Evolutionary conservation across 2,888 invertebrate species (phyloP).

Genomic region (Tuberolachnus salignus): DNA sequence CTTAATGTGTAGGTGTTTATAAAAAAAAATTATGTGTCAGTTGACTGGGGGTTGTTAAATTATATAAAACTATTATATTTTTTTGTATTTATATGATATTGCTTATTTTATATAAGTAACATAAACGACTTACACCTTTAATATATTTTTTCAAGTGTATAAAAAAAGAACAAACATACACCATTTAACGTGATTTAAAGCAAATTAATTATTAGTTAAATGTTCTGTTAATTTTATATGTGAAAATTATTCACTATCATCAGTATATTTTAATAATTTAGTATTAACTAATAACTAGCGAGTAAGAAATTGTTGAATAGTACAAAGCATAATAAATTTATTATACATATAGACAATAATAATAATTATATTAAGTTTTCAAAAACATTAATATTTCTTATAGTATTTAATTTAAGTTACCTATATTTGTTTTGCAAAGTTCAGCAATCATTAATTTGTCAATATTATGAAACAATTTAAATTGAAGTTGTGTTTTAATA

Average conservation of each 20-base stretch:
- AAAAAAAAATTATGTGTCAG: neutral
- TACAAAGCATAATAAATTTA: constrained; percentile 39
- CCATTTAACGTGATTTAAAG: neutral
- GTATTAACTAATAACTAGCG: neutral
- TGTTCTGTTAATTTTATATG: neutral
- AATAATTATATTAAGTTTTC: constrained; percentile 8
- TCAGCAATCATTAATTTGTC: neutral
- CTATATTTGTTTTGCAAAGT: neutral
- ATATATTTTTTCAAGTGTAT: too few species aligned
- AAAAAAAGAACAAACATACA: constrained; percentile 24
- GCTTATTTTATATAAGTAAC: constrained; percentile 2
- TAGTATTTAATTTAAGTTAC: constrained; percentile 14
- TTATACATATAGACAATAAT: neutral
- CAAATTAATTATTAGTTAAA: constrained; percentile 4
- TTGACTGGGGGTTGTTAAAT: constrained; percentile 23
- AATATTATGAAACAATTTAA: too few species aligned
- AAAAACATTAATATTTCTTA: neutral
- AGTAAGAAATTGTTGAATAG: constrained; percentile 9
- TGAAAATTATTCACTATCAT: neutral
- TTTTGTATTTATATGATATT: constrained; percentile 30
- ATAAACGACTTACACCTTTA: neutral
- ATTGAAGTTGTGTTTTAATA: too few species aligned
- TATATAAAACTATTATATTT: constrained; percentile 19
- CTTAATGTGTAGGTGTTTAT: constrained; percentile 27
- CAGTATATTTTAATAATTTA: constrained; percentile 8